Evolutionary conservation across 2,113 vertebrate genomes (phyloP).

Genomic region (Melanerpes formicivorus): DNA sequence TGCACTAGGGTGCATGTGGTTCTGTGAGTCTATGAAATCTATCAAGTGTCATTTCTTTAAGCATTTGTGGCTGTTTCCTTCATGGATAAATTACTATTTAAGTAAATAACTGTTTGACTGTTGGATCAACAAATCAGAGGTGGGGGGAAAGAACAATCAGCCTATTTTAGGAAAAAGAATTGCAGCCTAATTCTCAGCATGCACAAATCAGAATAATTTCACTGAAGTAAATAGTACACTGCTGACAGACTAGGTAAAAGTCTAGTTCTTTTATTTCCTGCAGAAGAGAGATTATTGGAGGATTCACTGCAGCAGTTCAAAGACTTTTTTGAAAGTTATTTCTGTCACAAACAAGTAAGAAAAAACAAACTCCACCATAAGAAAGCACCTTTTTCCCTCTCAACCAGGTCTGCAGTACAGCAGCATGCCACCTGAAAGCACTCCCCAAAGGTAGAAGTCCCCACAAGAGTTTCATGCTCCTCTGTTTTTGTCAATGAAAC

Average conservation of each 20-base stretch:
- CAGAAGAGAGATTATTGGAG: background rate
- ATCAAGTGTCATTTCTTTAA: conserved; percentile 63
- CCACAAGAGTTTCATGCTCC: background rate
- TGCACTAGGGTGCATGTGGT: background rate
- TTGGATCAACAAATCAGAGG: conserved; percentile 50
- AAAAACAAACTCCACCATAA: background rate
- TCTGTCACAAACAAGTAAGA: background rate
- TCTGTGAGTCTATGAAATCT: conserved; percentile 38
- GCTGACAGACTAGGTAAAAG: background rate
- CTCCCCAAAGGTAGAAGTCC: background rate
- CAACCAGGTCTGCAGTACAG: background rate
- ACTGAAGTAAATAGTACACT: background rate
- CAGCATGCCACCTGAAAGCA: background rate
- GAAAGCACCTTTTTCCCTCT: background rate
- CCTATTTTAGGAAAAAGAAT: background rate
- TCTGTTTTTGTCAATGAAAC: background rate
- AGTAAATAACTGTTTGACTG: conserved; percentile 39
- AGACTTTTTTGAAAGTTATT: background rate
- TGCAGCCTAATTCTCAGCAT: background rate
- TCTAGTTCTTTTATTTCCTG: background rate
- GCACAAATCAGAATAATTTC: background rate
- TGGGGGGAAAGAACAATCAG: conserved; percentile 7
- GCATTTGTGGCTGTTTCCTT: conserved; percentile 26
- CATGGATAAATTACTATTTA: conserved; percentile 34
- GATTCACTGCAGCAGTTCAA: background rate